A percentile compares a stretch with the other conserved stretches of the same genome.
Evolutionary conservation across 2,797 vertebrate genomes (phyloP).

Genomic region (Poeciliopsis gracilis): DNA sequence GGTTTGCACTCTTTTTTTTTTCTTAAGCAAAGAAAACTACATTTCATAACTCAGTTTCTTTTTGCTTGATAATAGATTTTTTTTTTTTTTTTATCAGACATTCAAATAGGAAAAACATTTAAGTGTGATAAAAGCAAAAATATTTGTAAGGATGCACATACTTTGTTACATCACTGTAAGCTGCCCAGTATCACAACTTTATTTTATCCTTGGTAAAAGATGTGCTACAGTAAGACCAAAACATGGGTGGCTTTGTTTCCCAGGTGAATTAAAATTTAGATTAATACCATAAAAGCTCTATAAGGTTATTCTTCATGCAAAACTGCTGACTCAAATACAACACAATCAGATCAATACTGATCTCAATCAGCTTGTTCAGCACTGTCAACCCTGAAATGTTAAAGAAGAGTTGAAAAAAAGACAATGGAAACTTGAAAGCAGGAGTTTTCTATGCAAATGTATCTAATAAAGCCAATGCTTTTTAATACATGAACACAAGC

Average conservation of each 20-base stretch:
- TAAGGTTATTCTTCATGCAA: slow-evolving; percentile 28
- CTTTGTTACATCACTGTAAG: not conserved
- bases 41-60: not conserved
- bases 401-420: not conserved
- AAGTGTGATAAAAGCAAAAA: not conserved
- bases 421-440: not conserved
- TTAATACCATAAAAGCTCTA: slow-evolving; percentile 26
- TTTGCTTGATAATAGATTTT: not conserved
- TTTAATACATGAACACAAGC: not conserved
- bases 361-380: slow-evolving; percentile 52
- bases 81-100: not conserved
- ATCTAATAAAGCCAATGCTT: not conserved
- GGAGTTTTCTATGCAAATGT: not conserved
- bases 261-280: slow-evolving; percentile 3
- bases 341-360: slow-evolving; percentile 39
- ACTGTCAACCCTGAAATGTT: not conserved
- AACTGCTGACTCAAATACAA: slow-evolving; percentile 38
- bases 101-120: not conserved
- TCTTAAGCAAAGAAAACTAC: not conserved
- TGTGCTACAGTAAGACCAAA: not conserved
- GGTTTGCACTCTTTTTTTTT: not conserved
- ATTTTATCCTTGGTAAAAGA: not conserved
- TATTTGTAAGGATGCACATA: not conserved
- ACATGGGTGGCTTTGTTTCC: not conserved
- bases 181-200: not conserved